Conservation (phyloP, 2,113 vertebrate genomes). For the Lasiurus cinereus region DNA sequence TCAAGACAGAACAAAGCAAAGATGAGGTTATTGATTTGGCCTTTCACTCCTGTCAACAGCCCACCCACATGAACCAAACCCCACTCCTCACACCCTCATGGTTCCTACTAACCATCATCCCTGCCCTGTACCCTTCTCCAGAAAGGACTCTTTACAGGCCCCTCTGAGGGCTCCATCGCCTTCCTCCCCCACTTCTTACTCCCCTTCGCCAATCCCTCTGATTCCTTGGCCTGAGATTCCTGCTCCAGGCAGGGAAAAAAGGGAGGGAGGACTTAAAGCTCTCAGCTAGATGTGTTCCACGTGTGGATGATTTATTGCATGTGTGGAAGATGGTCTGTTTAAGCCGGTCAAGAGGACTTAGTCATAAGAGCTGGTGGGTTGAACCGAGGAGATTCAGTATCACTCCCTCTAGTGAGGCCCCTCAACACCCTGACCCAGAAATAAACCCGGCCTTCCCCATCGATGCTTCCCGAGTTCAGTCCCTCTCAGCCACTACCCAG, state of each 20-base stretch:
- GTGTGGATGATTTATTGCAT: constrained; percentile 42
- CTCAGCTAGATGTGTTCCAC: constrained; percentile 45
- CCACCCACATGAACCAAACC: not conserved
- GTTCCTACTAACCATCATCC: not conserved
- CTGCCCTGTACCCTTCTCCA: not conserved
- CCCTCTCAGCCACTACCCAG: constrained; percentile 67
- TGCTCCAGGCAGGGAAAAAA: constrained; percentile 65
- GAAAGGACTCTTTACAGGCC: not conserved
- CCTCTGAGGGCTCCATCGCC: not conserved
- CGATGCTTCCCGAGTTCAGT: constrained; percentile 9
- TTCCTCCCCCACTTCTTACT: not conserved
- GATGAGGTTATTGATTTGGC: not conserved
- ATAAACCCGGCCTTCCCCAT: constrained; percentile 79
- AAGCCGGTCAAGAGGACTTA: not conserved
- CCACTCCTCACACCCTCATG: not conserved
- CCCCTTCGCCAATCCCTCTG: not conserved
- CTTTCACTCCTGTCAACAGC: not conserved
- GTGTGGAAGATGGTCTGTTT: not conserved
- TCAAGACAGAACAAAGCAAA: constrained; percentile 12
- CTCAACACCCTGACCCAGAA: constrained; percentile 78
- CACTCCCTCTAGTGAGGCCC: constrained; percentile 70
- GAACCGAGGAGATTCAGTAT: constrained; percentile 56
- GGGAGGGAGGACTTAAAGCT: constrained; percentile 30
- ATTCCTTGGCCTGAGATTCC: constrained; percentile 34
- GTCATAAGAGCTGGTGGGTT: not conserved